These are phyloP conservation scores for Mystacornis crossleyi DNA, from an alignment of 2,113 vertebrate genomes.

Conservation along the genomic window DNA sequence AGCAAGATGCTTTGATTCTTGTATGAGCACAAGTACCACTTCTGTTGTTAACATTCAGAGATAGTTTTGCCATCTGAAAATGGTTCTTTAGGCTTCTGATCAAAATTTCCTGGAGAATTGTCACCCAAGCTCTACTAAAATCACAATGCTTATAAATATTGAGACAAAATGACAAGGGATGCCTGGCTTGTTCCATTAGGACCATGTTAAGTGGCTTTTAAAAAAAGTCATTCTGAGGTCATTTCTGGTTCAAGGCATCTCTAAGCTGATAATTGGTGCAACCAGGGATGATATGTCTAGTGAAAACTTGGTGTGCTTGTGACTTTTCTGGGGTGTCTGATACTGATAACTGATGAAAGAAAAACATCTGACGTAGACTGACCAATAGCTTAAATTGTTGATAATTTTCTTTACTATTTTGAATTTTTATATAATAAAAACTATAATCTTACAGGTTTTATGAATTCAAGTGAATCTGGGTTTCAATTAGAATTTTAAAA, in stretches of 20 bases:
- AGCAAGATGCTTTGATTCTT: background rate
- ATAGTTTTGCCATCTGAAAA: background rate
- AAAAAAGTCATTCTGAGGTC: background rate
- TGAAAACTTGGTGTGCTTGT: background rate
- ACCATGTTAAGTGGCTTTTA: background rate
- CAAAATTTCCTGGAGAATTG: background rate
- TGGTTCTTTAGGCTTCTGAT: background rate
- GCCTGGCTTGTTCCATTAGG: background rate
- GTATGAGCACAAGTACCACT: background rate
- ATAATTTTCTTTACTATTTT: background rate
- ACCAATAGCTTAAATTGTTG: background rate
- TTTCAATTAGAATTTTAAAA: background rate
- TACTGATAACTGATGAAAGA: background rate
- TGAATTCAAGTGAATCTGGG: background rate
- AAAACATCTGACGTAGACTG: background rate
- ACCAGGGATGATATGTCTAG: background rate
- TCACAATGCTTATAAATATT: background rate
- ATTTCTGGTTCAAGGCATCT: background rate
- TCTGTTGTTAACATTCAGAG: background rate
- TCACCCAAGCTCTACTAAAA: background rate
- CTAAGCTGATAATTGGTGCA: background rate
- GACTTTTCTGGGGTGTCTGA: background rate
- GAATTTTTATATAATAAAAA: background rate
- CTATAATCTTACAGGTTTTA: fast-evolving
- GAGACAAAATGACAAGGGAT: background rate